phyloP scores from a whole-genome alignment of 2,113 vertebrate genomes.

The Bufo bufo region DNA sequence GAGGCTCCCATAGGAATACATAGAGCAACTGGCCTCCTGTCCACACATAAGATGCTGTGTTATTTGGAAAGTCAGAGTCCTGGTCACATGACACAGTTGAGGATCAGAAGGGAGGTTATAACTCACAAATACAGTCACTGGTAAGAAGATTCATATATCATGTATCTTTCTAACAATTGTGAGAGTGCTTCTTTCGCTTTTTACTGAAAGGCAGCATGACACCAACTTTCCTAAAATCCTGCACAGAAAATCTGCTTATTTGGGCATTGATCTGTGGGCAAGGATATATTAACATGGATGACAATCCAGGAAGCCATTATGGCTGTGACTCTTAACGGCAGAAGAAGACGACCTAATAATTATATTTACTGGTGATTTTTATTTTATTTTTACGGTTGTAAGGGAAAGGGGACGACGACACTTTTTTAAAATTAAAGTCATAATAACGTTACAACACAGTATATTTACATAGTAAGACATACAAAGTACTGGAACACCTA shows the following conservation, averaged over 20 bases:
- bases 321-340: neutral
- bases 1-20: too few species aligned
- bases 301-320: neutral
- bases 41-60: too few species aligned
- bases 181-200: too few species aligned
- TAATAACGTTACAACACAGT: neutral
- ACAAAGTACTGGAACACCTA: constrained; percentile 4
- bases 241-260: neutral
- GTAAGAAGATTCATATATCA: too few species aligned
- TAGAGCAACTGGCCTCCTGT: too few species aligned
- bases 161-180: too few species aligned
- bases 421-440: neutral
- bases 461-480: constrained; percentile 2
- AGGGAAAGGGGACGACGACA: neutral
- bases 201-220: too few species aligned
- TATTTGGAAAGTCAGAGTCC: too few species aligned
- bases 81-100: too few species aligned
- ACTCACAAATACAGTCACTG: too few species aligned
- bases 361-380: neutral
- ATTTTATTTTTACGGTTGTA: neutral
- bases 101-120: too few species aligned
- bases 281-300: neutral
- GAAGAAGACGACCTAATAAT: neutral
- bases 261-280: too few species aligned
- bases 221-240: neutral